Base-by-base conservation (phyloP, 2,888 invertebrate species). In the Drosophila nr. perissopoda region DNA sequence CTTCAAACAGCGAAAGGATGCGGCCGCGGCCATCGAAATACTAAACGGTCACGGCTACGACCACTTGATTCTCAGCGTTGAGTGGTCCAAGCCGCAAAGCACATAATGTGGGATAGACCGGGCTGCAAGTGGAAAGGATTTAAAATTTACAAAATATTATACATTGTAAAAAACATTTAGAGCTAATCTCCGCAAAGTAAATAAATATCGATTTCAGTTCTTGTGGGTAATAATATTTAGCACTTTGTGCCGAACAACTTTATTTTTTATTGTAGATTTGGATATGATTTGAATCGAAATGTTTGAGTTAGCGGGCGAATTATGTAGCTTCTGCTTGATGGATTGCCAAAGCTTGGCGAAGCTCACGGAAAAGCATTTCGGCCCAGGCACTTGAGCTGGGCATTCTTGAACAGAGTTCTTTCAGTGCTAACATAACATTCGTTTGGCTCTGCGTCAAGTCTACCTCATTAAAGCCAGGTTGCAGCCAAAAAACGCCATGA, bases 1-100 rank as follows among this genome's bases (percentile, higher is more conserved):
- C 91, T 99, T 98, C 94, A 97, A 97, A 93, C 96, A 96, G 86
- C 95, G 97, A 85, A 96, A 96, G 88, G 98, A 98, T 93, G 99
- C 99, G 52, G 97, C 97, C 7, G 96, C 97, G 88, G 99, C 99
- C 67, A 99, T 99, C 91, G 94, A 95, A 72, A 95, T 95, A 62
- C 95, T 99, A n/a, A 96, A 99, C 91, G 99, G 99, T 0, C 97
- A 97, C 92, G 99, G 99, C 74, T 99, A 99, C 92, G 99, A 99
- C 94, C 99, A 99, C 94, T 95, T 99, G 85, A 99, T 99, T 93
- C 94, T 99, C 61, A 98, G 96, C 93, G 99, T 99, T n/a, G 99
- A 99, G 94, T 99, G 99, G 99, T 99, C 99, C 0, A 99, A 98
- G 92, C 97, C 97, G 49, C 96, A 96, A 73, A 93, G 84, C 46